A percentile compares a stretch with the other conserved stretches of the same genome.
phyloP scores from a whole-genome alignment of 2,113 vertebrate genomes.

The Strix aluco region DNA sequence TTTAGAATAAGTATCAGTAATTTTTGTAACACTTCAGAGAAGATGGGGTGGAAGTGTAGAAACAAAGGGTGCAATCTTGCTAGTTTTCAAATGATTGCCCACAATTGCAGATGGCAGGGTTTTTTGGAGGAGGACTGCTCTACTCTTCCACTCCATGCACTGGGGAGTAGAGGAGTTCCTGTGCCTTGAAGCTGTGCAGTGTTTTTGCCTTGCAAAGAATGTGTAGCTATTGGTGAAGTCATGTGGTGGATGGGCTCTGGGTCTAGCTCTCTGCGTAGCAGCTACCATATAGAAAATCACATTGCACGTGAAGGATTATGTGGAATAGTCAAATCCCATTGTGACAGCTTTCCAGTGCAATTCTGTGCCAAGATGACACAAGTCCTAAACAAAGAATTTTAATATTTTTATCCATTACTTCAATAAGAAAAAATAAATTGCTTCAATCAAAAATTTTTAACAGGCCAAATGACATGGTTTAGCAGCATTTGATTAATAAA shows the following conservation, averaged over 20 bases:
- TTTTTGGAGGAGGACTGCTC: neutral
- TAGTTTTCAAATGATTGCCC: neutral
- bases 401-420: constrained; percentile 57
- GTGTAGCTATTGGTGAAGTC: neutral
- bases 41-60: constrained; percentile 28
- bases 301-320: neutral
- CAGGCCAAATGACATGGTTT: constrained; percentile 55
- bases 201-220: neutral
- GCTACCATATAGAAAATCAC: neutral
- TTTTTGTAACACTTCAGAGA: constrained; percentile 49
- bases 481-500: constrained; percentile 70
- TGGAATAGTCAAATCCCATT: neutral
- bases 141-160: neutral
- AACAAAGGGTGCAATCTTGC: constrained; percentile 19
- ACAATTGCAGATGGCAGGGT: neutral
- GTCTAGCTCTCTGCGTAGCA: neutral
- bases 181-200: neutral
- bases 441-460: constrained; percentile 35
- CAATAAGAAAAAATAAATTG: constrained; percentile 30
- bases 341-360: neutral
- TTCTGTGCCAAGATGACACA: neutral
- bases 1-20: constrained; percentile 26
- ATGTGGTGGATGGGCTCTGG: neutral
- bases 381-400: constrained; percentile 47
- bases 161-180: neutral